These are phyloP conservation scores for Oryzaephilus surinamensis DNA, from an alignment of 1,140 invertebrate genomes.

Conservation along the genomic window DNA sequence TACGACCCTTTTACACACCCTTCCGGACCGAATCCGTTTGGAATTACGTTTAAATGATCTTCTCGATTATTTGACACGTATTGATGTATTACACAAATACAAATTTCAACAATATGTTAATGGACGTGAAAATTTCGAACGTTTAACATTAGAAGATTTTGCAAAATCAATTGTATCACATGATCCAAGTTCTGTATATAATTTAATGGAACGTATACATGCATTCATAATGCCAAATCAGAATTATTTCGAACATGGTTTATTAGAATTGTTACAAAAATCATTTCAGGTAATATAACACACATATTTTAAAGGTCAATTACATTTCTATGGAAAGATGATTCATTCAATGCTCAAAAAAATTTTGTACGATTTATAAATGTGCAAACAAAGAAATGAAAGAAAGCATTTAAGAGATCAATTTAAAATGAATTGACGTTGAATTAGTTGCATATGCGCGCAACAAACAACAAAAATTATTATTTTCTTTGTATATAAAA, in stretches of 20 bases:
- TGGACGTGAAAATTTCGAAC: slow-evolving; percentile 40
- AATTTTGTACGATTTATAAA: not conserved
- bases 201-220: slow-evolving; percentile 58
- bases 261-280: too few species aligned
- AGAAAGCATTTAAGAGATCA: too few species aligned
- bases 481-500: not conserved
- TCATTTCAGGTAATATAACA: too few species aligned
- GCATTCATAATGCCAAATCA: slow-evolving; percentile 43
- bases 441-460: too few species aligned
- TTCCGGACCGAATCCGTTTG: slow-evolving; percentile 39
- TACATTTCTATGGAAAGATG: too few species aligned
- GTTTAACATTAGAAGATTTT: slow-evolving; percentile 55
- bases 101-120: slow-evolving; percentile 44
- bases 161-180: slow-evolving; percentile 54
- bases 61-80: slow-evolving; percentile 43
- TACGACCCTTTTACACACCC: slow-evolving; percentile 27
- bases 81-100: slow-evolving; percentile 42
- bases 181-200: slow-evolving; percentile 47
- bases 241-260: too few species aligned
- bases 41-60: slow-evolving; percentile 47
- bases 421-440: too few species aligned
- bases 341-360: too few species aligned
- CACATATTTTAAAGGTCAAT: too few species aligned
- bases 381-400: slow-evolving; percentile 1
- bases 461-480: too few species aligned